Base-by-base conservation (phyloP, 2,797 vertebrate genomes). In the Erethizon dorsatum region DNA sequence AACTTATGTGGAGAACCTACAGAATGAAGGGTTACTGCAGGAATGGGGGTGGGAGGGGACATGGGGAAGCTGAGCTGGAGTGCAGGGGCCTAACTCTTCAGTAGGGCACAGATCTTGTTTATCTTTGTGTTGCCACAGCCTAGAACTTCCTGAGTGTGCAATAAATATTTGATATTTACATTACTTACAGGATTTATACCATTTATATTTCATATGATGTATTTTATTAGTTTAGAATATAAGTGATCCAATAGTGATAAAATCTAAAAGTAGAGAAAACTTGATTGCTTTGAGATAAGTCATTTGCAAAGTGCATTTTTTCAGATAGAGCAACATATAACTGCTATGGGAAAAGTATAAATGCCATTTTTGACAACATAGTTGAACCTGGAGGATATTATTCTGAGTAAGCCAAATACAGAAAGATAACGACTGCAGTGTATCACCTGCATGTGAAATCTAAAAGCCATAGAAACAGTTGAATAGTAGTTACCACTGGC, bases 191-290 rank as follows among this genome's bases (percentile, higher is more conserved):
- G 18, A 88, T 88, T 84, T 93, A 47, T 65, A 67, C 18, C 33
- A 77, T 85, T 77, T 88, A 37, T 96, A n/a, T 79, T 65, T 83
- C 12, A 63, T 37, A 11, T 45, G 22, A 96, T 73, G 2, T 61
- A 26, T 61, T 61, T 94, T 63, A 63, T 93, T 86, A 77, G 57
- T 89, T 73, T 77, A 94, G 57, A 75, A 69, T 80, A 26, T 57
- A 73, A 65, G 33, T 56, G 6, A 73, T 83, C 96, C 83, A 92
- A 37, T 5, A 61, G 3, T 83, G 47, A 41, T 75, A 41, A 80
- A 67, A 57, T 31, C 22, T 54, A 47, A 45, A 94, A 90, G 41
- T 63, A 85, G 41, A 45, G 24, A 84, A 90, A 91, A 57, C 15
- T 31, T 75, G n/a, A 59, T 61, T 88, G 61, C 88, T 83, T 67